These are phyloP conservation scores for Molossus molossus DNA, from an alignment of 2,797 vertebrate species.

Conservation along the genomic window DNA sequence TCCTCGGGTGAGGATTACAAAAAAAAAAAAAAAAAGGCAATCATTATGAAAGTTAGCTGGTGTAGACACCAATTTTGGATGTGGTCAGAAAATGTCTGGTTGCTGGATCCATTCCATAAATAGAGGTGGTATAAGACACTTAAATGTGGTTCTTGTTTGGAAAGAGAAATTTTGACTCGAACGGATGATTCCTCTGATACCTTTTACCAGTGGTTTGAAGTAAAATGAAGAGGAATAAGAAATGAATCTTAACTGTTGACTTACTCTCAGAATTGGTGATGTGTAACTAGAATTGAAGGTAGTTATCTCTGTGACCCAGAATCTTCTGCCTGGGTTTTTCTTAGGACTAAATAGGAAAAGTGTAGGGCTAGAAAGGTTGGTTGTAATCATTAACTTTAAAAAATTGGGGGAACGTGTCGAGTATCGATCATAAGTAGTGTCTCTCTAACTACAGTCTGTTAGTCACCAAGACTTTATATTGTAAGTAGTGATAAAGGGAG, in stretches of 20 bases:
- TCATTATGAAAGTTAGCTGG: constrained; percentile 37
- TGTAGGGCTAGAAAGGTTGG: background rate
- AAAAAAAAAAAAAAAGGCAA: background rate
- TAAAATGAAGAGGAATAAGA: constrained; percentile 42
- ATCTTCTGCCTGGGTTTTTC: constrained; percentile 49
- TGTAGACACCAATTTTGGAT: background rate
- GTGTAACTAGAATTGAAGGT: constrained; percentile 27
- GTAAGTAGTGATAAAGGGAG: constrained; percentile 1
- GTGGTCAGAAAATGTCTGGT: constrained; percentile 42
- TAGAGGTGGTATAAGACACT: background rate
- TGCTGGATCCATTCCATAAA: background rate
- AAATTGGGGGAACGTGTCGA: background rate
- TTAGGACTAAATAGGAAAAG: constrained; percentile 60
- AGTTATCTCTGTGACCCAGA: constrained; percentile 6
- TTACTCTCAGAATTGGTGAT: constrained; percentile 67
- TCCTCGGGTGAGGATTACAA: no score
- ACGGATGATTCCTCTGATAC: constrained; percentile 45
- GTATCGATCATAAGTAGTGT: background rate
- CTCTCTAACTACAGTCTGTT: background rate
- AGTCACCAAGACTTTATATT: background rate
- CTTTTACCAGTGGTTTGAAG: constrained; percentile 42
- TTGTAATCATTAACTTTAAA: constrained; percentile 59
- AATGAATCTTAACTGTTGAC: constrained; percentile 34
- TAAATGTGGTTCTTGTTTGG: constrained; percentile 31
- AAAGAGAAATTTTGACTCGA: constrained; percentile 45